These are phyloP conservation scores for Pitangus sulphuratus DNA, from an alignment of 2,797 vertebrate species.

Conservation along the genomic window DNA sequence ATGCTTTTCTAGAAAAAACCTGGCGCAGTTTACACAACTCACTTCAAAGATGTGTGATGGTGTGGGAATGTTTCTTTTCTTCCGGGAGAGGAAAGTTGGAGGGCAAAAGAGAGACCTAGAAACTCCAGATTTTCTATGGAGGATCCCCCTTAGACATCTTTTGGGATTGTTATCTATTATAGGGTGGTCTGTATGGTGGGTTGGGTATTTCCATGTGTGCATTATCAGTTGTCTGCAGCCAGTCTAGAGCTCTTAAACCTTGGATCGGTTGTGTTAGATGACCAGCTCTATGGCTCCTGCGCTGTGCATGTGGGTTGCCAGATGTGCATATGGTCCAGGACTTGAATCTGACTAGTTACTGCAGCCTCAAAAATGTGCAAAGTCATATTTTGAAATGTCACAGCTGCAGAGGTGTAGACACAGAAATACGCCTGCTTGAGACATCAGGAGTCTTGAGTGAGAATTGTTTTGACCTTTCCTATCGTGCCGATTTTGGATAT, in stretches of 20 bases:
- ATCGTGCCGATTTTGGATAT: neutral
- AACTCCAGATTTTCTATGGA: neutral
- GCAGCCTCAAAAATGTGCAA: neutral
- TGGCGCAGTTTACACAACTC: fast-evolving
- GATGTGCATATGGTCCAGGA: fast-evolving
- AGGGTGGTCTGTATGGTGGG: fast-evolving
- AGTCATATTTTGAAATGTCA: neutral
- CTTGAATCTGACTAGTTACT: neutral
- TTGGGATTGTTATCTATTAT: fast-evolving
- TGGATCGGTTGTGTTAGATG: neutral
- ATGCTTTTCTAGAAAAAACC: neutral
- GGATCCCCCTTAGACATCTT: neutral
- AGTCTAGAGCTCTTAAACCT: neutral
- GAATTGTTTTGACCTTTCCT: neutral
- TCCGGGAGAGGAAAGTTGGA: neutral
- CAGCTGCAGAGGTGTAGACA: neutral
- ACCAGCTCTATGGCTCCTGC: neutral
- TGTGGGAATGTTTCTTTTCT: neutral
- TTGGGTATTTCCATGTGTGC: neutral
- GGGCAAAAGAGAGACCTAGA: neutral
- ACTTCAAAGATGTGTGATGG: neutral
- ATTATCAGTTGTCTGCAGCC: neutral
- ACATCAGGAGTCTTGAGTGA: neutral
- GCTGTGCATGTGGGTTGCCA: neutral
- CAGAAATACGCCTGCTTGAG: neutral